Base-by-base conservation (phyloP, 2,113 vertebrate genomes). In the Castor canadensis region DNA sequence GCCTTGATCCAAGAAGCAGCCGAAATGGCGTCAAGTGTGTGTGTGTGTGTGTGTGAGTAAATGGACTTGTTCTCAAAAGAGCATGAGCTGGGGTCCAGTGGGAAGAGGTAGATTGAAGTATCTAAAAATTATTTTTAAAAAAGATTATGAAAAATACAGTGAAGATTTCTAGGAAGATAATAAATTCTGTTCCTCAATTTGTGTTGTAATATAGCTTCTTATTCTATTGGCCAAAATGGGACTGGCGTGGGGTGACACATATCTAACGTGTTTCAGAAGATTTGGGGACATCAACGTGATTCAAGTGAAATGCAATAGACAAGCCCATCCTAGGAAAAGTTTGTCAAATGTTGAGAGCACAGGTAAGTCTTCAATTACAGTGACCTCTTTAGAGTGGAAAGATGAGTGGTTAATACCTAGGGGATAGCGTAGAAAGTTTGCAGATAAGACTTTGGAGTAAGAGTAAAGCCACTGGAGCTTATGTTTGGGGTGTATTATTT, bases 51-150 rank as follows among this genome's bases (percentile, higher is more conserved):
- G n/a, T 52, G 73, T 17, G 60, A 20, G 40, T 66, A 83, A 71
- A 66, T 81, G 71, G 71, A 17, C 6, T 89, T 82, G 43, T n/a
- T 93, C 87, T 89, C 66, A 45, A 45, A 79, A 95, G 83, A 30
- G 17, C 30, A 35, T 47, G 76, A 5, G 32, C 66, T 80, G 56
- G 52, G 85, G 93, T 81, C 35, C 67, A 88, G 83, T 87, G 43
- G 89, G 56, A 92, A 87, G 75, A 83, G 45, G 26, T 38, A 35
- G 5, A 71, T 87, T 85, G 66, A 77, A 84, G 73, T 80, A 62
- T 35, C 54, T 54, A 64, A 79, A 62, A 81, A 38, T 81, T 43
- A 62, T 88, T 73, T 80, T 81, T 38, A 49, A 69, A 75, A 35
- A 75, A 88, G 32, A 5, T 73, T 66, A 75, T 84, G 69, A 40